Percentiles rank a stretch among this genome's conserved stretches.
phyloP scores from a whole-genome alignment of 2,113 vertebrate species.

The Pantherophis guttatus region DNA sequence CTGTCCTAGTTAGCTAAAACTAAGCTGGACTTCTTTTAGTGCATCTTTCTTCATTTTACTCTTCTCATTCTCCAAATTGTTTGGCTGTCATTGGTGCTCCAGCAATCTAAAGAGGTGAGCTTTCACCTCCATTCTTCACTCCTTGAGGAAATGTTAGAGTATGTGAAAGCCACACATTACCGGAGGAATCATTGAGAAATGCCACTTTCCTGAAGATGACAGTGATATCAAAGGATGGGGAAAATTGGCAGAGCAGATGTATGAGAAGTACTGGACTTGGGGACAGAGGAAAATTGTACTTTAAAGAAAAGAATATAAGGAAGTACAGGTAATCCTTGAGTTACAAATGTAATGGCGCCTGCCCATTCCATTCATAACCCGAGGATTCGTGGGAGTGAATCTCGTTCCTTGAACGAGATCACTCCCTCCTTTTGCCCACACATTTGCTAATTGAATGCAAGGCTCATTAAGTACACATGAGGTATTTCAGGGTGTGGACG shows the following conservation, averaged over 20 bases:
- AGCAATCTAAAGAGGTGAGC: background rate
- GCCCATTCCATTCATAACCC: too few species aligned
- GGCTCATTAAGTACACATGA: too few species aligned
- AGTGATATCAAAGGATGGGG: background rate
- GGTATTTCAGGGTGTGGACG: too few species aligned
- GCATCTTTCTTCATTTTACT: background rate
- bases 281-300: background rate
- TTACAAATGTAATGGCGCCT: too few species aligned
- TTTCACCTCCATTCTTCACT: background rate
- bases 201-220: background rate
- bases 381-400: too few species aligned
- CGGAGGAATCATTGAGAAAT: background rate
- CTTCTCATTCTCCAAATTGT: background rate
- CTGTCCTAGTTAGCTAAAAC: background rate
- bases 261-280: background rate
- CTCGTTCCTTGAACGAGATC: too few species aligned
- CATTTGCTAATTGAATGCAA: too few species aligned
- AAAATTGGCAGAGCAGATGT: background rate
- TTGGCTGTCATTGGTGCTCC: background rate
- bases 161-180: background rate
- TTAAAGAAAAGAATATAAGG: background rate
- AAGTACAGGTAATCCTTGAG: background rate
- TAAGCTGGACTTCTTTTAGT: background rate
- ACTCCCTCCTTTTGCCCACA: too few species aligned
- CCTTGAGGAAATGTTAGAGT: background rate